Evolutionary conservation across 2,797 vertebrate species (phyloP).

Genomic region (Chlorospingus semifuscus): DNA sequence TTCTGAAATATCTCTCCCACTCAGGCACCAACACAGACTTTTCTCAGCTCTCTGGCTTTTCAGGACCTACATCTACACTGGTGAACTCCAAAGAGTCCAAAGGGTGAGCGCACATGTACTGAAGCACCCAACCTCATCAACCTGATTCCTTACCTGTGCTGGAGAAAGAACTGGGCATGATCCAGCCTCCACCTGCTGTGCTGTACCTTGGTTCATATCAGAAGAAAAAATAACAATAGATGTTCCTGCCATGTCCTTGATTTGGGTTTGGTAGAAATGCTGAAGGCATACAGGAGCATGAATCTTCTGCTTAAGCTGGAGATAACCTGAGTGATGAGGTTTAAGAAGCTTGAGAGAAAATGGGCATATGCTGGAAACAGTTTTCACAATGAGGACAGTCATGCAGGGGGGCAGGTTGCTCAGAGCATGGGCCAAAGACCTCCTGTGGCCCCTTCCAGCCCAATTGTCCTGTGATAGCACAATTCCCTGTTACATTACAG

Average conservation of each 20-base stretch:
- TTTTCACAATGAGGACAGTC: background rate
- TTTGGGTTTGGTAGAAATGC: background rate
- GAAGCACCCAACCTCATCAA: background rate
- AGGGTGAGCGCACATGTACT: background rate
- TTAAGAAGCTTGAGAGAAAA: background rate
- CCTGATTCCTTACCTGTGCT: background rate
- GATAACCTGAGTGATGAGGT: background rate
- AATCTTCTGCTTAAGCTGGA: background rate
- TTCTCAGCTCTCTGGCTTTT: background rate
- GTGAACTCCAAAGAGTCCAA: background rate
- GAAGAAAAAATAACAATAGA: background rate
- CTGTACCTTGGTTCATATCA: background rate
- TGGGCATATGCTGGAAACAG: background rate
- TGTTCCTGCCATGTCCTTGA: background rate
- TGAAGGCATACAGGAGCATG: background rate
- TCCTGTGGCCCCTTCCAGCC: accelerated
- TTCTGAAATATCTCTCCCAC: background rate
- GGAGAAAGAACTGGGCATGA: background rate
- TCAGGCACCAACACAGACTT: background rate
- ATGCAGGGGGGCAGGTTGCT: background rate
- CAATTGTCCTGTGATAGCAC: background rate
- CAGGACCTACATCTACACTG: background rate
- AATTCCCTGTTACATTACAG: background rate
- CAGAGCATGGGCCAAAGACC: background rate
- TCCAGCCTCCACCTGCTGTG: background rate